These are phyloP conservation scores for Ridgeia piscesae DNA, from an alignment of 1,140 invertebrate genomes.

Conservation along the genomic window DNA sequence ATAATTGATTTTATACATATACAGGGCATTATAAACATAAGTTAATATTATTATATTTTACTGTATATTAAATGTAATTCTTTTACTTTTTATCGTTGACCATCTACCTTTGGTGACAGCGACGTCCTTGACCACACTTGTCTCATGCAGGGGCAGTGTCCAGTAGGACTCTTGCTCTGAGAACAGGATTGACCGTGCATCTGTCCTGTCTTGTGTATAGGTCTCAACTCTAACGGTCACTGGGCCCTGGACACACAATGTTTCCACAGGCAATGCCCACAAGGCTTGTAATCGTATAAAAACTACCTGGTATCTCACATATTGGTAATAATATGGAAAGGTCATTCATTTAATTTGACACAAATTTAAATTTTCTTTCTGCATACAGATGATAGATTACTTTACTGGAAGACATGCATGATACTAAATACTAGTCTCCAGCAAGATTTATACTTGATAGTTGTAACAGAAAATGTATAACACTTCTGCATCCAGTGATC, in stretches of 20 bases:
- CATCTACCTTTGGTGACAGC: conserved; percentile 56
- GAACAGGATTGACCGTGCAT: conserved; percentile 62
- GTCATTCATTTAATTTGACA: not conserved
- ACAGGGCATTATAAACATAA: too few species aligned
- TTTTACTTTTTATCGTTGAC: not conserved
- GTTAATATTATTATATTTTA: not conserved
- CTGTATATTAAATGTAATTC: not conserved
- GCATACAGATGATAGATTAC: not conserved
- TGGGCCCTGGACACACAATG: conserved; percentile 35
- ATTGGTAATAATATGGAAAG: not conserved
- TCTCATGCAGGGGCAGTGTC: conserved; percentile 63
- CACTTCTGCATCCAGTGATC: not conserved
- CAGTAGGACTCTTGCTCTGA: conserved; percentile 65
- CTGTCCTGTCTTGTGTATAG: conserved; percentile 58
- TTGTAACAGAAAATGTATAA: not conserved
- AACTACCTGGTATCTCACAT: not conserved
- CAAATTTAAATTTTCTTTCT: not conserved
- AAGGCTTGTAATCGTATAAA: not conserved
- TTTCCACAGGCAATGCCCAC: not conserved
- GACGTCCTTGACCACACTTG: conserved; percentile 60
- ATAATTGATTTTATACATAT: too few species aligned
- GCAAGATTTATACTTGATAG: not conserved
- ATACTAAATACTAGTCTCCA: too few species aligned
- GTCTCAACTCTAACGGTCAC: conserved; percentile 36
- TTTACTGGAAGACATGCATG: not conserved